Conservation (phyloP, 2,113 vertebrate genomes). For the Nanorana parkeri region DNA sequence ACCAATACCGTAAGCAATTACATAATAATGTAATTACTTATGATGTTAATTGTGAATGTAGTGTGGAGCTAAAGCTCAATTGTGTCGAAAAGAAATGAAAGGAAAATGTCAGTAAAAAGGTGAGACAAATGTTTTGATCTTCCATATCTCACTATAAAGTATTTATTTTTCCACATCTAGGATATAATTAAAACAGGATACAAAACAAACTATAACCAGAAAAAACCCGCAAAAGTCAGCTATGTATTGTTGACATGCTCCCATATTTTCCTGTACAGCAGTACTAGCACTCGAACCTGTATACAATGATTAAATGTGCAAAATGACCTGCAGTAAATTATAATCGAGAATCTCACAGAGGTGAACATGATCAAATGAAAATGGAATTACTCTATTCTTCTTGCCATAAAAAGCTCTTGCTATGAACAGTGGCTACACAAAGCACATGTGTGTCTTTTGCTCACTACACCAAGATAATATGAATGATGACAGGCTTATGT, state of each 20-base stretch:
- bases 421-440: constrained; percentile 37
- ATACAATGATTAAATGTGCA: neutral
- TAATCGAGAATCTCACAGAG: constrained; percentile 15
- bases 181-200: too few species aligned
- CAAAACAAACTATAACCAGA: too few species aligned
- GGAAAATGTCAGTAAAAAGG: neutral
- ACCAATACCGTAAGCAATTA: too few species aligned
- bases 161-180: too few species aligned
- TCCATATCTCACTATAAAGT: too few species aligned
- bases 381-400: constrained; percentile 17
- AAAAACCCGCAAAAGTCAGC: too few species aligned
- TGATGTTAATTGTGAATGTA: too few species aligned
- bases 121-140: too few species aligned
- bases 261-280: constrained; percentile 4
- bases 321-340: constrained; percentile 20
- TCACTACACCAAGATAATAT: constrained; percentile 36
- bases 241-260: neutral
- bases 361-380: constrained; percentile 1
- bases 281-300: neutral
- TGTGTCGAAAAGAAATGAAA: neutral
- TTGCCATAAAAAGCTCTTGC: constrained; percentile 25
- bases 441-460: constrained; percentile 40
- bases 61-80: too few species aligned
- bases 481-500: constrained; percentile 48
- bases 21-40: too few species aligned